Conservation (phyloP, 2,888 invertebrate genomes). For the Orthosia cruda region DNA sequence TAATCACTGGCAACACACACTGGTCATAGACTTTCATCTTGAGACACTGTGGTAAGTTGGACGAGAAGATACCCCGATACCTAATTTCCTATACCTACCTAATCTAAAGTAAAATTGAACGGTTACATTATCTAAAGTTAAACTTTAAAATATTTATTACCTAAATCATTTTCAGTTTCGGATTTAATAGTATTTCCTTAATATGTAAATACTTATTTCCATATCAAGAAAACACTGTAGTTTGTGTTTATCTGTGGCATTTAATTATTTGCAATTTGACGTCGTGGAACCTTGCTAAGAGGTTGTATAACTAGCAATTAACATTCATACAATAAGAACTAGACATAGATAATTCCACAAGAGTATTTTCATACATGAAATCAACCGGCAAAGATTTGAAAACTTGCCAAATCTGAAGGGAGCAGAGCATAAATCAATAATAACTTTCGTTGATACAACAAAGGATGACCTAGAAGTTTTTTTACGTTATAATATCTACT, state of each 20-base stretch:
- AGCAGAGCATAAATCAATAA: constrained; percentile 30
- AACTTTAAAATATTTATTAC: no score
- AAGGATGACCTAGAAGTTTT: constrained; percentile 4
- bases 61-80: no score
- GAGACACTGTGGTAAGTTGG: no score
- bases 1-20: no score
- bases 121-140: not conserved
- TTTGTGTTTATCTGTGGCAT: not conserved
- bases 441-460: constrained; percentile 22
- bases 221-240: not conserved
- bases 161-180: not conserved
- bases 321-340: not conserved
- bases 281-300: not conserved
- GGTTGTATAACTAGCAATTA: not conserved
- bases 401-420: constrained; percentile 26
- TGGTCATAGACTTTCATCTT: no score
- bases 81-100: not conserved
- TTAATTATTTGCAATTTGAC: constrained; percentile 9
- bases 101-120: not conserved
- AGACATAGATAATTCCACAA: constrained; percentile 17
- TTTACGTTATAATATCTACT: constrained; percentile 2
- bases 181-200: not conserved
- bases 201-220: not conserved
- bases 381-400: constrained; percentile 28
- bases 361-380: constrained; percentile 27